Percentiles rank a stretch among this genome's conserved stretches.
phyloP scores from a whole-genome alignment of 2,113 vertebrate genomes.

The Poicephalus meyeri region DNA sequence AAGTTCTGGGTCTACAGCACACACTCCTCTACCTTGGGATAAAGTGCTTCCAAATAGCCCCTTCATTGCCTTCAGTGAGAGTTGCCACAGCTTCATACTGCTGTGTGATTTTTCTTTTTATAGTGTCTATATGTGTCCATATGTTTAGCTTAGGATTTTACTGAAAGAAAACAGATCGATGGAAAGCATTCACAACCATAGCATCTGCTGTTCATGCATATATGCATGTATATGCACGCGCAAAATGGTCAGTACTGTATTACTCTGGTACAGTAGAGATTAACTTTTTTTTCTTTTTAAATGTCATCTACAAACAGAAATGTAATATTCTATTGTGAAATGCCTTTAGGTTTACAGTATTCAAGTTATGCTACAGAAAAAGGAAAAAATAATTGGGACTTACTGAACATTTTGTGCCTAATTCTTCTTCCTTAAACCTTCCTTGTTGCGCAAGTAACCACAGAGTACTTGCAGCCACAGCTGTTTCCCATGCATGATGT shows the following conservation, averaged over 20 bases:
- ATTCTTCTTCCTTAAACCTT: not conserved
- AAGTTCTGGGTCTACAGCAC: not conserved
- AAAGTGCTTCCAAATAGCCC: not conserved
- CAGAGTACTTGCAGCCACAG: slow-evolving; percentile 9
- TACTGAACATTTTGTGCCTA: slow-evolving; percentile 4
- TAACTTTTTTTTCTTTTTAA: not conserved
- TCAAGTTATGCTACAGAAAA: not conserved
- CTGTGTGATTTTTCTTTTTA: not conserved
- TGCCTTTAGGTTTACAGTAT: not conserved
- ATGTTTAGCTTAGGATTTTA: not conserved
- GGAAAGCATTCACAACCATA: not conserved
- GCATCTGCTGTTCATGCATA: not conserved
- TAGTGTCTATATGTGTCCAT: not conserved
- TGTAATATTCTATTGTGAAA: not conserved
- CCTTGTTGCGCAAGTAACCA: slow-evolving; percentile 14
- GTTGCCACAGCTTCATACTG: not conserved
- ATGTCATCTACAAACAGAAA: not conserved
- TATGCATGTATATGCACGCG: not conserved
- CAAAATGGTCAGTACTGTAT: not conserved
- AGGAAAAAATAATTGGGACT: not conserved
- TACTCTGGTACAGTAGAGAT: not conserved
- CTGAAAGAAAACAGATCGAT: not conserved
- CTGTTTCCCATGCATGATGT: slow-evolving; percentile 30
- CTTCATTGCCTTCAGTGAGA: not conserved
- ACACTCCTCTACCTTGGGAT: not conserved